Evolutionary conservation across 2,888 invertebrate species (phyloP), one percentile per base, ranked within the genome.

Genomic region (Meteorus colon): DNA sequence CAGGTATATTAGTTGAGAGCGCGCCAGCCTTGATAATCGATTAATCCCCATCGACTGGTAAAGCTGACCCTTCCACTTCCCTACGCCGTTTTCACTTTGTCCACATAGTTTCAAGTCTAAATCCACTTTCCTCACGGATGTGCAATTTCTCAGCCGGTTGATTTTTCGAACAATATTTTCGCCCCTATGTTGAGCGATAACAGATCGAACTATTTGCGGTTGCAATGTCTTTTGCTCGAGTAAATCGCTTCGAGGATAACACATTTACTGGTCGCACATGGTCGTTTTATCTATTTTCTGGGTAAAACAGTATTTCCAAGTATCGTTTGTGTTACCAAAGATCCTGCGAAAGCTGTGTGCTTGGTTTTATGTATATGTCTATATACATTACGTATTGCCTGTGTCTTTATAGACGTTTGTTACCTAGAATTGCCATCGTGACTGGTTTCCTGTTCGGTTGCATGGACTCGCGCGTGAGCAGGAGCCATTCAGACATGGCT

Each of bases 151-250:
- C 77, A 70, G 74, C 70, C 27, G 67, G 67, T 48, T 74, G 77
- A 77, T 74, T 78, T 77, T 74, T 74, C 70, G 77, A 65, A 62
- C 78, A 78, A 77, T 77, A 78, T 78, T 78, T 78, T 78, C 62
- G 59, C 63, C 69, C 78, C 37, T 16, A 34, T 70, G 55, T 63
- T 67, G 69, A 73, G 77, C 73, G 78, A 78, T 78, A 78, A 77
- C 78, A 77, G 73, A 74, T 78, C 69, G 73, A 74, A 55, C 73
- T 68, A 73, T 73, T 77, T 77, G 77, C 77, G 24, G 78, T 48
- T 48, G 19, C 59, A 60, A 60, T 29, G 59, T 60, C 27, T 60
- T 60, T 60, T 29, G 12, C 27, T 60, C 59, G 59, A 60, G 12
- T 60, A 60, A 60, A 60, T 31, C 63, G 31, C 63, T 63, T 63